Evolutionary conservation across 2,888 invertebrate species (phyloP).

Genomic region (Carterocephalus palaemon): DNA sequence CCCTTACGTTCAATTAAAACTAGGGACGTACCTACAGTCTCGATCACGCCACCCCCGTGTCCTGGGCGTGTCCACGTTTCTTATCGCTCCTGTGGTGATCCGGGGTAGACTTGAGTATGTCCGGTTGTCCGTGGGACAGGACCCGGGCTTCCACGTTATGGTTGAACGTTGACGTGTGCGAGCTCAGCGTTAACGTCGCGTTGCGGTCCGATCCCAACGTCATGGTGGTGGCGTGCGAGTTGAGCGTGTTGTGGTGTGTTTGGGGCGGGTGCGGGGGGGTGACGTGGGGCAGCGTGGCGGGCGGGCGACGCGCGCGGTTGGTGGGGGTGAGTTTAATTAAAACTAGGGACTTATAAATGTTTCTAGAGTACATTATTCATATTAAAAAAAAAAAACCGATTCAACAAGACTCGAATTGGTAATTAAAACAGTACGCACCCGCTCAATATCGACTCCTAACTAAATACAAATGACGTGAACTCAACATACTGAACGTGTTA

Average conservation of each 20-base stretch:
- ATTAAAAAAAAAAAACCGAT: too few relatives aligned
- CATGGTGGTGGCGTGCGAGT: conserved; percentile 77
- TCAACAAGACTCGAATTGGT: too few relatives aligned
- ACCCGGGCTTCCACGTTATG: too few relatives aligned
- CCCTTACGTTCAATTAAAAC: too few relatives aligned
- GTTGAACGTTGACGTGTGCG: conserved; percentile 59
- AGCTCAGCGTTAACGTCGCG: conserved; percentile 59
- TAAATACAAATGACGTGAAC: too few relatives aligned
- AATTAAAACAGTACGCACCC: too few relatives aligned
- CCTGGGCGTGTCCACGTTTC: conserved; percentile 62
- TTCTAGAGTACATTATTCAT: too few relatives aligned
- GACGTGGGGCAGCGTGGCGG: conserved; percentile 55
- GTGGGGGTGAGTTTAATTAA: too few relatives aligned
- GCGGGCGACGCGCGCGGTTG: conserved; percentile 79
- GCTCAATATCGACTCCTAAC: too few relatives aligned
- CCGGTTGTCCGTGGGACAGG: conserved; percentile 83
- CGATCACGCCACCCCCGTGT: conserved; percentile 68
- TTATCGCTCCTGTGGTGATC: conserved; percentile 82
- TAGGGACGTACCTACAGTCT: too few relatives aligned
- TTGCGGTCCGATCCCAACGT: conserved; percentile 66
- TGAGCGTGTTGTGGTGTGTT: conserved; percentile 73
- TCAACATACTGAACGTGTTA: too few relatives aligned
- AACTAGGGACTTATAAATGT: too few relatives aligned
- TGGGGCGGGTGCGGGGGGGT: conserved; percentile 45
- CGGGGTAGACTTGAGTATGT: conserved; percentile 91